These are phyloP conservation scores for Rhingia rostrata DNA, from an alignment of 2,888 invertebrate genomes.

Conservation along the genomic window DNA sequence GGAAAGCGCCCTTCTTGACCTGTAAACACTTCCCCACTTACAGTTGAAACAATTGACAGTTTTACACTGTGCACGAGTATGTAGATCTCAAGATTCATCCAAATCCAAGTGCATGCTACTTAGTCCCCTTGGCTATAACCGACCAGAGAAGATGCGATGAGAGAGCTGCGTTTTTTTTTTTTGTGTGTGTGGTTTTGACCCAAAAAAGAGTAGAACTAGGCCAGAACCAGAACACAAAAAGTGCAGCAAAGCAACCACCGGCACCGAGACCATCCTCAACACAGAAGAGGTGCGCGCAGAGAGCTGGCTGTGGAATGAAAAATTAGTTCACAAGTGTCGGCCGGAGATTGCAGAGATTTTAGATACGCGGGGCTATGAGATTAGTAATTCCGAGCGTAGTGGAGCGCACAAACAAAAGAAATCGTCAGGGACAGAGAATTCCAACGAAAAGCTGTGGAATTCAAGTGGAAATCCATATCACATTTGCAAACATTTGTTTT, in stretches of 20 bases:
- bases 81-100: background rate
- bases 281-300: background rate
- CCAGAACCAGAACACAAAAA: constrained; percentile 24
- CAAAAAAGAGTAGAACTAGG: constrained; percentile 59
- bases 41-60: constrained; percentile 13
- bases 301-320: background rate
- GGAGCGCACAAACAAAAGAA: constrained; percentile 17
- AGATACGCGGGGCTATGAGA: background rate
- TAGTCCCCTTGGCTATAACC: background rate
- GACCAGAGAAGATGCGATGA: background rate
- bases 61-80: background rate
- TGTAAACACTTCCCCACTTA: constrained; percentile 1
- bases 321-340: background rate
- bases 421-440: constrained; percentile 16
- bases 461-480: constrained; percentile 9
- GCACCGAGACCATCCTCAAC: constrained; percentile 1
- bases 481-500: constrained; percentile 20
- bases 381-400: constrained; percentile 17
- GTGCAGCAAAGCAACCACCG: constrained; percentile 35
- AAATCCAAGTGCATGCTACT: constrained; percentile 7
- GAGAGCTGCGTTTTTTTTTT: constrained; percentile 13
- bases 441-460: background rate
- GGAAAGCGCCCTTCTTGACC: background rate
- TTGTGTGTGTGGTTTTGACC: constrained; percentile 56
- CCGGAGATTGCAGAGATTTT: background rate